phyloP scores from a whole-genome alignment of 2,113 vertebrate genomes.

The Ibidorhyncha struthersii region DNA sequence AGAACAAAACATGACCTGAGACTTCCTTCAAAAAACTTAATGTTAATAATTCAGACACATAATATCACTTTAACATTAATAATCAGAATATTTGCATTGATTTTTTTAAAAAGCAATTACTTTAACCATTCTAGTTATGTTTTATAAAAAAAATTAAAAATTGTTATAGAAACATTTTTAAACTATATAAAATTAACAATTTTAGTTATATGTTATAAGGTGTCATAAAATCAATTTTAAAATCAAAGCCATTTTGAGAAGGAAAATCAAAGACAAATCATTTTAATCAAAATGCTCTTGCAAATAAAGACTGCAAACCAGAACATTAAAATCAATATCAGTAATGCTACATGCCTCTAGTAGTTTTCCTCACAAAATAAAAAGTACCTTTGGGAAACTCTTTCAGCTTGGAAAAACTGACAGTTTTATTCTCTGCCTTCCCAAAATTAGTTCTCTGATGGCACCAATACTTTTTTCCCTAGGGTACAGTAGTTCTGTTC shows the following conservation, averaged over 20 bases:
- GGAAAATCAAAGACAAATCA: background rate
- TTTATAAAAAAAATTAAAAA: background rate
- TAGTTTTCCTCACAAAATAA: constrained; percentile 18
- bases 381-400: background rate
- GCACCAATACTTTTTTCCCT: background rate
- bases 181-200: background rate
- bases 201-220: background rate
- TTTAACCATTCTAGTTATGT: background rate
- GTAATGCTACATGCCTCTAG: background rate
- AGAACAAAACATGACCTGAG: background rate
- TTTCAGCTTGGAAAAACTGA: background rate
- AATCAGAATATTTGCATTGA: background rate
- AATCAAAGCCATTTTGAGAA: background rate
- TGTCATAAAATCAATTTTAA: background rate
- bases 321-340: constrained; percentile 18
- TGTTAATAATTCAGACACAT: background rate
- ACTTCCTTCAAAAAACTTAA: background rate
- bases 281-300: background rate
- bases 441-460: background rate
- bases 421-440: background rate
- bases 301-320: background rate
- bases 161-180: background rate
- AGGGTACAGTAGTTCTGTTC: background rate
- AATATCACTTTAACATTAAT: background rate
- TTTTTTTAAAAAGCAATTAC: background rate